Evolutionary conservation across 2,888 invertebrate genomes (phyloP).

Genomic region (Folsomia candida): DNA sequence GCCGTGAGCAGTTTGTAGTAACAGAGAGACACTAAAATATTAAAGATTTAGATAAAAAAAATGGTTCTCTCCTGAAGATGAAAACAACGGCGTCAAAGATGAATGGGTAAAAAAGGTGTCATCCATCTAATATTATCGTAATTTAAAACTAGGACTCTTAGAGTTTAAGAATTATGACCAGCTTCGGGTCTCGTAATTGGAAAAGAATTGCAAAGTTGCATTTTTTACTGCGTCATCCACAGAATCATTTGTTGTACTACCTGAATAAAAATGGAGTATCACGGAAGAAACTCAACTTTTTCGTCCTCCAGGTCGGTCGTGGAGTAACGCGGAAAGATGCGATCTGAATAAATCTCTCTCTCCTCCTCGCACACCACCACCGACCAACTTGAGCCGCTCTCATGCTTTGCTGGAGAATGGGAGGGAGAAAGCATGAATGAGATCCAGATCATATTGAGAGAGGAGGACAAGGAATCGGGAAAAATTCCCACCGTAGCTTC

Average conservation of each 20-base stretch:
- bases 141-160: no score
- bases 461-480: not conserved
- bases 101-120: not conserved
- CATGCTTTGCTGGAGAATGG: not conserved
- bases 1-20: not conserved
- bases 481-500: constrained; percentile 4
- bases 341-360: not conserved
- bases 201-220: no score
- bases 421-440: not conserved
- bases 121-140: no score
- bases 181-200: no score
- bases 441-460: not conserved
- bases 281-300: not conserved
- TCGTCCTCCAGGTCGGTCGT: not conserved
- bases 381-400: no score
- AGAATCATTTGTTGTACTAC: not conserved
- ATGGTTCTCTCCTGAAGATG: not conserved
- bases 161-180: no score
- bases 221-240: not conserved
- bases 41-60: constrained; percentile 22
- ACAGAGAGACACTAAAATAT: constrained; percentile 25
- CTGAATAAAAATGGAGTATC: not conserved
- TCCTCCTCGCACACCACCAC: not conserved
- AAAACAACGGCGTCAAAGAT: constrained; percentile 18
- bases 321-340: not conserved